Conservation (phyloP, 2,797 vertebrate species). For the Danio jaintianensis region DNA sequence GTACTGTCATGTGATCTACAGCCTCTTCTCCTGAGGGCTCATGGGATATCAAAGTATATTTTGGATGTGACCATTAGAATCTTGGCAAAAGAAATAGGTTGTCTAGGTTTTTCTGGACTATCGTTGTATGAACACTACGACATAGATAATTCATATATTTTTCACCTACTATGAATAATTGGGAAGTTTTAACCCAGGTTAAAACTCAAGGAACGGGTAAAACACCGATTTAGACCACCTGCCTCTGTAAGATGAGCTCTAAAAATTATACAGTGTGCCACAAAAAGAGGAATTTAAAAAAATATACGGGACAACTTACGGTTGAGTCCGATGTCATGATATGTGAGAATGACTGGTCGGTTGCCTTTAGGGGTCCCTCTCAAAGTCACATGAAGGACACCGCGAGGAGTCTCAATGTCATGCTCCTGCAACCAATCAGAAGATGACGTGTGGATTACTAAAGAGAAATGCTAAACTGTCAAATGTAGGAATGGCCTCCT, state of each 20-base stretch:
- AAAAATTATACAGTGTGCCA: not conserved
- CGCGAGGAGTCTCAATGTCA: constrained; percentile 91
- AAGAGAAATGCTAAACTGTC: not conserved
- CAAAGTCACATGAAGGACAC: constrained; percentile 92
- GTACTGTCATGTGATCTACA: too few species aligned
- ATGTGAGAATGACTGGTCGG: constrained; percentile 93
- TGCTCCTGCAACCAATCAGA: constrained; percentile 84
- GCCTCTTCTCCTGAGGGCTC: not conserved
- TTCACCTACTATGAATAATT: not conserved
- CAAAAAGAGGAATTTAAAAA: not conserved
- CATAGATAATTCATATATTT: not conserved
- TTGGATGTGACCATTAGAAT: not conserved
- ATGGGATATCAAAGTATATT: not conserved
- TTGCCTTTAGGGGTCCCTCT: constrained; percentile 89
- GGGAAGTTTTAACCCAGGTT: not conserved
- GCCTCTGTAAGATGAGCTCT: not conserved
- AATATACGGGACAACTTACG: constrained; percentile 80
- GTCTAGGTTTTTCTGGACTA: not conserved
- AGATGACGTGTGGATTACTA: not conserved
- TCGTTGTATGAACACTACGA: not conserved
- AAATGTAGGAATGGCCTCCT: not conserved
- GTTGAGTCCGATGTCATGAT: constrained; percentile 95
- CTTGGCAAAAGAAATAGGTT: not conserved
- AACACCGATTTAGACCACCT: not conserved
- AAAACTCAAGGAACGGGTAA: not conserved